Evolutionary conservation across 2,888 invertebrate species (phyloP), one percentile per base, ranked within the genome.

Genomic region (Osmoderma eremita): DNA sequence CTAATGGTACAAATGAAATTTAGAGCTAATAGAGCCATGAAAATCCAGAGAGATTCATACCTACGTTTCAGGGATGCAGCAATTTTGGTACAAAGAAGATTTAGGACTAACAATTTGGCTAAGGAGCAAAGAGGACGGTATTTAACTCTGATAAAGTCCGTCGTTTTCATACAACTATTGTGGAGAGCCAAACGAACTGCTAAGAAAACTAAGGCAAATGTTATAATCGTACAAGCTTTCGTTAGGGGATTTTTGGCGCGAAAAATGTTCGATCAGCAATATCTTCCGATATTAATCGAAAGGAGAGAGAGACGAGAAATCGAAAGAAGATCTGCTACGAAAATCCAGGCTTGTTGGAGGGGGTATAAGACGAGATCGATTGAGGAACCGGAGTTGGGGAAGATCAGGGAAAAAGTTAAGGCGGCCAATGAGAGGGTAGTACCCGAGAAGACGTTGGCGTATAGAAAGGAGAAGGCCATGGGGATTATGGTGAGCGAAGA

Each of bases 301-400:
- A n/a, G n/a, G n/a, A n/a, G n/a, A n/a, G n/a, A n/a, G n/a, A n/a
- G n/a, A n/a, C n/a, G n/a, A n/a, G n/a, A n/a, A n/a, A n/a, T n/a
- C n/a, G 1, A 74, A 69, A 72, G 54, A 65, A 83, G 82, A 70
- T 89, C 91, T 3, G 90, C 88, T 10, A 83, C 83, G 1, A 85
- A 85, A 75, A 91, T 91, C 74, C 91, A 91, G 80, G 74, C 83
- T 17, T n/a, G 50, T n/a, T 85, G 84, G 84, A 79, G 79, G 72
- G 84, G 84, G 6, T 78, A 79, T 69, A 74, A 64, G 42, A 70
- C 77, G 18, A 77, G 84, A 20, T 74, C 73, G 68, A 51, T 50
- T 8, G 71, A 78, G 67, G 71, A 74, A 30, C 66, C 73, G 3
- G 71, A 74, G 64, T 69, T 81, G 71, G 65, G 62, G 13, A 68